Percentiles rank a stretch among this genome's conserved stretches.
Conservation (phyloP, 1,140 invertebrate genomes). For the Ditylenchus dipsaci region DNA sequence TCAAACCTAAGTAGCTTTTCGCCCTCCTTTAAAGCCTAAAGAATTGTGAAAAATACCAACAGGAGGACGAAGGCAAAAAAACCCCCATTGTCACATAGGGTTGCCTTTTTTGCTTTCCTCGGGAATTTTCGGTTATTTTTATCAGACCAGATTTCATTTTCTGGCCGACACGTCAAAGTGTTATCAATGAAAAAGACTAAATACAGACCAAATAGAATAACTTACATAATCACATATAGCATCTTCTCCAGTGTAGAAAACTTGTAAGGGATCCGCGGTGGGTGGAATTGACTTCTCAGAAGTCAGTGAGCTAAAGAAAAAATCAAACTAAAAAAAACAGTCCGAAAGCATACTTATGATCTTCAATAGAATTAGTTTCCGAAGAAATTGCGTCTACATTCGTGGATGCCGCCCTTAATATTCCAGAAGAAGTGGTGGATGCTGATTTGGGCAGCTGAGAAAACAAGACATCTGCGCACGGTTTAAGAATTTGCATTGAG, state of each 20-base stretch:
- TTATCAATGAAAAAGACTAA: too few relatives aligned
- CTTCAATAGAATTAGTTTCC: conserved; percentile 10
- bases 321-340: background rate
- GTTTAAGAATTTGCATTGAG: conserved; percentile 22
- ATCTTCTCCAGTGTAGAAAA: conserved; percentile 35
- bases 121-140: too few relatives aligned
- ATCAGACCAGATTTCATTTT: too few relatives aligned
- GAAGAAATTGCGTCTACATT: conserved; percentile 5
- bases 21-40: too few relatives aligned
- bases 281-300: conserved; percentile 1
- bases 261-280: conserved; percentile 22
- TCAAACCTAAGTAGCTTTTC: too few relatives aligned
- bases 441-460: conserved; percentile 1
- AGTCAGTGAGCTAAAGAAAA: conserved; percentile 1
- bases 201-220: too few relatives aligned
- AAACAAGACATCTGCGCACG: conserved; percentile 17
- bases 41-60: too few relatives aligned
- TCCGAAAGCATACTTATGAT: background rate
- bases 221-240: conserved; percentile 35
- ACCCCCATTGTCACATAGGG: too few relatives aligned
- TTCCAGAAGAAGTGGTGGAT: conserved; percentile 17
- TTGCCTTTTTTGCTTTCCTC: too few relatives aligned
- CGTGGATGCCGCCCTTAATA: background rate
- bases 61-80: too few relatives aligned
- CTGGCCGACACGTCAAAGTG: too few relatives aligned